Evolutionary conservation across 2,797 vertebrate genomes (phyloP), one percentile per base, ranked within the genome.

Genomic region (Leptodactylus fallax): DNA sequence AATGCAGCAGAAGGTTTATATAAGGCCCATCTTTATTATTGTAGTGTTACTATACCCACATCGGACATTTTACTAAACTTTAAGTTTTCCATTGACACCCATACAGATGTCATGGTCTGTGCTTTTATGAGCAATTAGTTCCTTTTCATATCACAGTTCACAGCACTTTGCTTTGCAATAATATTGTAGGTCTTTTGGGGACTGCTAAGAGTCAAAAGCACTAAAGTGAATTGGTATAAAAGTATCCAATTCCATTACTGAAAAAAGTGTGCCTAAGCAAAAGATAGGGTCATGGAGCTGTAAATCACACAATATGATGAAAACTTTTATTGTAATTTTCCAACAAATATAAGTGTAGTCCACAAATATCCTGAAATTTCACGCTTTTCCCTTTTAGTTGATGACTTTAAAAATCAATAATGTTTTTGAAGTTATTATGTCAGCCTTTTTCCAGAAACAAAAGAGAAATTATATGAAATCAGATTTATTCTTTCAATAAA

Each of bases 81-180:
- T 72, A 82, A 72, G 86, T 82, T 87, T 77, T 65, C 79, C 86
- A 87, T 61, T 47, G 86, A 81, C 69, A 87, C 86, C 79, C 47
- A 65, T 81, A 65, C 67, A 87, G 74, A 87, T 87, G 85, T 77
- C 86, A 87, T 63, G 79, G 79, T 47, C 58, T 82, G 67, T 77
- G 86, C 69, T 87, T 87, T 82, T 82, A 87, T 87, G 56, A 58
- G 67, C 69, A 56, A 80, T 87, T 82, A 87, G 79, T 74, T 87
- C 63, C 82, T 60, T 71, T 86, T 86, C 65, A 81, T 72, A 56
- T 71, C 58, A 87, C 86, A 87, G 86, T 72, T 76, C 79, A 82
- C 17, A 71, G 86, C 79, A 63, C 79, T 76, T 87, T 81, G 79
- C 79, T 87, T 74, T 82, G 79, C 86, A 87, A 82, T 87, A 87